These are phyloP conservation scores for Lycocerus yunnanus DNA, from an alignment of 2,888 invertebrate species.

Conservation along the genomic window DNA sequence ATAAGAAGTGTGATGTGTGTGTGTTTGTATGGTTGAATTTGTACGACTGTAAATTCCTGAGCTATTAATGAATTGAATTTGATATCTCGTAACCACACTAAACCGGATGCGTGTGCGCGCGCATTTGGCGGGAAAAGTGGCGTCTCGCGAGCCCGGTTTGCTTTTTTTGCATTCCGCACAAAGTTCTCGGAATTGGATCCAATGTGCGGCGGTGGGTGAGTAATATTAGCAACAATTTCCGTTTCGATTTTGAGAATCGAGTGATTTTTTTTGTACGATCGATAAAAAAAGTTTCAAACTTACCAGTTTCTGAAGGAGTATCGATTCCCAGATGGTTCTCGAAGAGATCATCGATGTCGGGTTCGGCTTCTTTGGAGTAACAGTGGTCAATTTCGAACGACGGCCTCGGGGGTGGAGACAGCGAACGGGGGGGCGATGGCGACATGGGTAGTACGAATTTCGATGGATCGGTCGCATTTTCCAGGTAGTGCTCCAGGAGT, in stretches of 20 bases:
- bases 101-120: slow-evolving; percentile 23
- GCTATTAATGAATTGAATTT: slow-evolving; percentile 15
- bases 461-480: no score
- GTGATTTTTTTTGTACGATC: neutral
- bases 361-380: slow-evolving; percentile 67
- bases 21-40: neutral
- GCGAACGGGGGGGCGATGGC: slow-evolving; percentile 24
- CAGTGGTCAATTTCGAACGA: slow-evolving; percentile 64
- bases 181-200: slow-evolving; percentile 14
- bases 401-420: slow-evolving; percentile 13
- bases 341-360: slow-evolving; percentile 52
- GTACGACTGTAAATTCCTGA: slow-evolving; percentile 13
- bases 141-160: slow-evolving; percentile 33
- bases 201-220: slow-evolving; percentile 3
- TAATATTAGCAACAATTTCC: slow-evolving; percentile 17
- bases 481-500: no score
- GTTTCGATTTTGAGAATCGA: neutral
- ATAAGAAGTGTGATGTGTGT: neutral
- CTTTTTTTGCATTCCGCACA: slow-evolving; percentile 48
- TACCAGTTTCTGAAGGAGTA: slow-evolving; percentile 90
- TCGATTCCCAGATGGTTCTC: slow-evolving; percentile 77
- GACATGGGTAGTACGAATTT: slow-evolving; percentile 26
- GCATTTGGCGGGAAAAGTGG: slow-evolving; percentile 36
- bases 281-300: neutral
- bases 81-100: slow-evolving; percentile 5